Percentiles rank a stretch among this genome's conserved stretches.
phyloP scores from a whole-genome alignment of 2,113 vertebrate genomes.

The Heterochromis multidens region DNA sequence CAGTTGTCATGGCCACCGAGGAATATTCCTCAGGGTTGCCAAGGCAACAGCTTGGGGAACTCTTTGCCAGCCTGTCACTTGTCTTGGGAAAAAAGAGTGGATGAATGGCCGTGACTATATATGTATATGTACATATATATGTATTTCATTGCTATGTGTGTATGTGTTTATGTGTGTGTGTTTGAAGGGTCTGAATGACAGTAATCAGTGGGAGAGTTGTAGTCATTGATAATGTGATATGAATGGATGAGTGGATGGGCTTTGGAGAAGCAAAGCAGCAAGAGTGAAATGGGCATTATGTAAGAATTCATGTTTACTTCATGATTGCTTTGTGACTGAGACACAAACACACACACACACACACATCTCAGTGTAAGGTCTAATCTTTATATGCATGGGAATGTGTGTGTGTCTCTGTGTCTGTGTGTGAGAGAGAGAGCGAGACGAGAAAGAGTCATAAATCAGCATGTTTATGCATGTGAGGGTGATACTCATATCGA shows the following conservation, averaged over 20 bases:
- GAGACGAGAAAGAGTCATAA: not conserved
- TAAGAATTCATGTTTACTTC: not conserved
- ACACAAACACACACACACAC: not conserved
- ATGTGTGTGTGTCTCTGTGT: not conserved
- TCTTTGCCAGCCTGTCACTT: slow-evolving; percentile 60
- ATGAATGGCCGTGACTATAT: slow-evolving; percentile 24
- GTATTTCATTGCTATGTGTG: not conserved
- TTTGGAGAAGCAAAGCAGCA: not conserved
- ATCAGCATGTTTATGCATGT: not conserved
- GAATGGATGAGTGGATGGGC: not conserved
- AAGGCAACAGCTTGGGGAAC: slow-evolving; percentile 77
- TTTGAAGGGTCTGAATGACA: not conserved
- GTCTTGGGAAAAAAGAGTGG: slow-evolving; percentile 19
- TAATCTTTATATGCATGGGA: not conserved
- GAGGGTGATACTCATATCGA: slow-evolving; percentile 34
- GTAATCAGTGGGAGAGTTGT: not conserved
- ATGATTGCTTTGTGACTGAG: not conserved
- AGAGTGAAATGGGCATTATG: not conserved
- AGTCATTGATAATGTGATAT: not conserved
- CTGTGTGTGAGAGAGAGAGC: not conserved
- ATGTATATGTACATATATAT: not conserved
- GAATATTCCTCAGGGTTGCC: slow-evolving; percentile 74
- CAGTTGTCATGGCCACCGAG: slow-evolving; percentile 75
- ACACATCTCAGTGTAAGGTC: not conserved
- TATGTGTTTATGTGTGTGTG: not conserved